Conservation (phyloP, 1,140 invertebrate species). For the Odontomachus brunneus region DNA sequence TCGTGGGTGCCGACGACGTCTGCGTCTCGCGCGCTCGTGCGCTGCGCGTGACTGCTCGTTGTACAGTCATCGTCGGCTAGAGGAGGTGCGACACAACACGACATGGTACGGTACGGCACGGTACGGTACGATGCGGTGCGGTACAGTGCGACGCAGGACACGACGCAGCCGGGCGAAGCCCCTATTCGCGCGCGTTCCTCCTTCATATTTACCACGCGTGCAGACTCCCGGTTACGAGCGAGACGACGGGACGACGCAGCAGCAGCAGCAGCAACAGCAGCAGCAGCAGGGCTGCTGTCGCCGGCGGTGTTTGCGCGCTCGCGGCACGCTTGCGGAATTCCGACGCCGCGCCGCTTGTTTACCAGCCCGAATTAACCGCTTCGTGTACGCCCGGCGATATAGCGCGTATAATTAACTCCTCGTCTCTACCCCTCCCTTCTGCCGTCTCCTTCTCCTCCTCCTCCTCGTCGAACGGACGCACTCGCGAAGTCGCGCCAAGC, state of each 20-base stretch:
- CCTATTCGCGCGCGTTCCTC: conserved; percentile 11
- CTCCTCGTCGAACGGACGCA: conserved; percentile 53
- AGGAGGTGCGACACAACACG: neutral
- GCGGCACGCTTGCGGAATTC: conserved; percentile 54
- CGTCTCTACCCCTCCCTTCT: conserved; percentile 49
- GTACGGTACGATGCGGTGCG: no score
- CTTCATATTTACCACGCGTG: conserved; percentile 64
- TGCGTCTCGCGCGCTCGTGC: conserved; percentile 10
- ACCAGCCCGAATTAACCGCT: conserved; percentile 58
- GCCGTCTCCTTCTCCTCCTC: conserved; percentile 15
- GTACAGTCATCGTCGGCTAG: conserved; percentile 9
- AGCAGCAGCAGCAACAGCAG: no score
- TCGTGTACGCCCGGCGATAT: conserved; percentile 54
- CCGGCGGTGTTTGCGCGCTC: conserved; percentile 46
- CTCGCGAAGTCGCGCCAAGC: conserved; percentile 38
- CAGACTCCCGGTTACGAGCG: conserved; percentile 57
- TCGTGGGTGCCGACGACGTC: conserved; percentile 17
- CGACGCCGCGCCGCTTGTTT: conserved; percentile 47
- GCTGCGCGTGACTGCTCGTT: neutral
- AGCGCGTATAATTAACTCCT: conserved; percentile 53
- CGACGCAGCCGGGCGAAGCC: neutral
- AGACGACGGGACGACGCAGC: conserved; percentile 13
- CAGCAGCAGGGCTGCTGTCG: neutral
- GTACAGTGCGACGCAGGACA: no score
- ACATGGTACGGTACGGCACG: no score